A percentile compares a stretch with the other conserved stretches of the same genome.
Conservation (phyloP, 2,113 vertebrate genomes). For the Plectropomus leopardus region DNA sequence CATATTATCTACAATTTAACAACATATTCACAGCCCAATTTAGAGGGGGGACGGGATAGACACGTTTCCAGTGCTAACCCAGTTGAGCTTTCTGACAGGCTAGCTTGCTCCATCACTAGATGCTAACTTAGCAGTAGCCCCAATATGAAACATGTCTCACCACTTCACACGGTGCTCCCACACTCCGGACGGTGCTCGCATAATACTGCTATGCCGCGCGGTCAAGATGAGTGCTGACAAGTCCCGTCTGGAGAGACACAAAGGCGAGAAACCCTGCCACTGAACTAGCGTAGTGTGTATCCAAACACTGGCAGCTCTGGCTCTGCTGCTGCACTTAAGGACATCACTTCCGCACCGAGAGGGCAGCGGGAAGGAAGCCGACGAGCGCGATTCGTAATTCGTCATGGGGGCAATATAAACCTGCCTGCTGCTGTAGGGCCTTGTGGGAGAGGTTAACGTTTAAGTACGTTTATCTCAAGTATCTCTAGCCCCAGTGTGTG, state of each 20-base stretch:
- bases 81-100: constrained; percentile 56
- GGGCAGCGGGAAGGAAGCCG: constrained; percentile 76
- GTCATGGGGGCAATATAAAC: neutral
- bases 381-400: constrained; percentile 54
- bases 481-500: neutral
- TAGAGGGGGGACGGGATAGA: neutral
- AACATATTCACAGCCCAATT: neutral
- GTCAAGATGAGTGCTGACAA: constrained; percentile 42
- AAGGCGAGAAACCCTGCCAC: constrained; percentile 2
- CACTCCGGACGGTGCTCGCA: constrained; percentile 75
- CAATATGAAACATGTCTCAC: constrained; percentile 75
- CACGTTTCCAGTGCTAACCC: constrained; percentile 8
- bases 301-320: constrained; percentile 67
- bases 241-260: constrained; percentile 27
- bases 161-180: constrained; percentile 80
- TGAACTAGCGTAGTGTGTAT: constrained; percentile 48
- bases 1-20: neutral
- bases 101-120: constrained; percentile 67
- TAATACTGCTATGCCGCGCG: constrained; percentile 66
- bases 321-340: constrained; percentile 52
- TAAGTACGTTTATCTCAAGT: neutral
- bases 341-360: constrained; percentile 83
- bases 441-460: too few species aligned
- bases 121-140: constrained; percentile 77
- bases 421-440: neutral